Evolutionary conservation across 2,888 invertebrate species (phyloP).

Genomic region (Hemithea aestivaria): DNA sequence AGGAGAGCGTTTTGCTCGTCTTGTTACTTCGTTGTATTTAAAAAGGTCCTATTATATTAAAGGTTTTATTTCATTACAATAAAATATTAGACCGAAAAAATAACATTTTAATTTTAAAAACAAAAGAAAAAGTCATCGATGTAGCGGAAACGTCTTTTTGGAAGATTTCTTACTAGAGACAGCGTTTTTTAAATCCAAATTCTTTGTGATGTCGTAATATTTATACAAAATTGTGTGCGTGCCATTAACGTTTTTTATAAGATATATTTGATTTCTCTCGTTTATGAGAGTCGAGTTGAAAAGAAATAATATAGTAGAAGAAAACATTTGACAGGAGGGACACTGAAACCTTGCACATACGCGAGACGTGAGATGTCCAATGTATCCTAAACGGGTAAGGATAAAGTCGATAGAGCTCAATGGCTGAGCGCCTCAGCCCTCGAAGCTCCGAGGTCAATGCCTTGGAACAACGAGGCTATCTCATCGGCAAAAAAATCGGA

Average conservation of each 20-base stretch:
- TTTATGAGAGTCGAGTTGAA: slow-evolving; percentile 66
- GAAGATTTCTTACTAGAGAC: slow-evolving; percentile 70
- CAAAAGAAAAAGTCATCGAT: slow-evolving; percentile 72
- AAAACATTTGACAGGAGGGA: slow-evolving; percentile 64
- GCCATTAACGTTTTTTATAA: slow-evolving; percentile 52
- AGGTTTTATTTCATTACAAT: slow-evolving; percentile 18
- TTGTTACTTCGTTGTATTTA: no score
- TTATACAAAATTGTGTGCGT: slow-evolving; percentile 73
- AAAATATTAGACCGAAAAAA: slow-evolving; percentile 43
- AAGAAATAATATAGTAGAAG: slow-evolving; percentile 50
- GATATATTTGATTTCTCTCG: slow-evolving; percentile 58
- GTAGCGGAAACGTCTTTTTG: slow-evolving; percentile 74
- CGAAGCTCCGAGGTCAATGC: slow-evolving; percentile 91
- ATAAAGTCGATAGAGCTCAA: slow-evolving; percentile 78
- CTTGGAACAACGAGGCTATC: slow-evolving; percentile 90
- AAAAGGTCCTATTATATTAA: not conserved
- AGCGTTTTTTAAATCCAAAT: slow-evolving; percentile 77
- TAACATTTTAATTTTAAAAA: slow-evolving; percentile 68
- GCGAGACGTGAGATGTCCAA: slow-evolving; percentile 76
- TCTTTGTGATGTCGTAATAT: slow-evolving; percentile 78
- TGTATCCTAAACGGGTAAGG: slow-evolving; percentile 78
- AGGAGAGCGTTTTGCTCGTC: no score
- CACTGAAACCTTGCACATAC: slow-evolving; percentile 63
- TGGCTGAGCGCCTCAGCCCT: slow-evolving; percentile 87
- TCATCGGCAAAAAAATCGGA: slow-evolving; percentile 92